These are phyloP conservation scores for Phaedon cochleariae DNA, from an alignment of 2,888 invertebrate species.

Conservation along the genomic window DNA sequence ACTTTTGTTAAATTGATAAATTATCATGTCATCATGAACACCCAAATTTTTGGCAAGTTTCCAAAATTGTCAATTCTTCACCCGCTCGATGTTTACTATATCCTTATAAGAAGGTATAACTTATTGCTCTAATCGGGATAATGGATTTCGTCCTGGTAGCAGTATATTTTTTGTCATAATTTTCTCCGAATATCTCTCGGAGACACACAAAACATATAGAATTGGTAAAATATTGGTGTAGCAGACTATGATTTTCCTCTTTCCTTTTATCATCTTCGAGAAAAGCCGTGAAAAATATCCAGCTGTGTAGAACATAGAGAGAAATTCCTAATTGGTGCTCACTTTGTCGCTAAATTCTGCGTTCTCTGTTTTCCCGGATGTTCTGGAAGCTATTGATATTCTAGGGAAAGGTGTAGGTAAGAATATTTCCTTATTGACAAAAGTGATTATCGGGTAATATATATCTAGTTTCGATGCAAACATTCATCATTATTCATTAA, in stretches of 20 bases:
- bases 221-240: background rate
- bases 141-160: background rate
- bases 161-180: background rate
- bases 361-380: too few species aligned
- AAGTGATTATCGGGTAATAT: too few species aligned
- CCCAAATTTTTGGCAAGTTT: background rate
- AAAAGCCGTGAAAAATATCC: too few species aligned
- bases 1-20: too few species aligned
- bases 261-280: background rate
- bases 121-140: background rate
- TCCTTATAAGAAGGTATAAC: background rate
- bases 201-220: background rate
- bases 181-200: background rate
- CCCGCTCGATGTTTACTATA: background rate
- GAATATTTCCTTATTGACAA: too few species aligned
- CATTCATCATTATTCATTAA: too few species aligned
- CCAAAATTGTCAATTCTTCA: background rate
- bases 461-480: too few species aligned
- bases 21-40: background rate
- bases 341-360: too few species aligned
- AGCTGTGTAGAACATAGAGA: too few species aligned
- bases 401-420: too few species aligned
- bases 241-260: background rate
- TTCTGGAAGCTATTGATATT: too few species aligned
- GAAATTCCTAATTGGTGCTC: too few species aligned